Base-by-base conservation (phyloP, 92 coral and sea anemone species). In the Montipora capitata region DNA sequence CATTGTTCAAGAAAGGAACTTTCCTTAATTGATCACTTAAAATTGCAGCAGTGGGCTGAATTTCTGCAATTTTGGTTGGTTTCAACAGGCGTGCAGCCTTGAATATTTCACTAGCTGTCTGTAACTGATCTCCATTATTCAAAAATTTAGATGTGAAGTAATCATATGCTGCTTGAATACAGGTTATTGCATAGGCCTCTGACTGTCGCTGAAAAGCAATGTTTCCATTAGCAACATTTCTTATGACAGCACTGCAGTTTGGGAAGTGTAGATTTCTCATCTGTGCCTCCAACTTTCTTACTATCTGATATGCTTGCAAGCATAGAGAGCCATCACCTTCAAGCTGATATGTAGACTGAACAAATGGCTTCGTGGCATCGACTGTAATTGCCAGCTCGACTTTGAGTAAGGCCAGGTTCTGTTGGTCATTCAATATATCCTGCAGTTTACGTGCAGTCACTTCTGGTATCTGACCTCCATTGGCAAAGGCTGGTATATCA, bases 21-120 rank as follows among this genome's bases (percentile, higher is more conserved):
- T 84, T 74, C 82, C 78, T 77, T 68, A 86, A 66, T 68, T 86
- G 90, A 40, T 51, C 84, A 77, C 79, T 86, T 66, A 77, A 66
- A 68, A 66, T 68, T 76, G 78, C 84, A 86, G 79, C 90, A 86
- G 84, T 86, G 67, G 90, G 90, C 90, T 86, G 90, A 78, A 86
- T 77, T 86, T 86, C 73, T 16, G 56, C 72, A 40, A 78, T 20
- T 78, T 39, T 86, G 72, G 5, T 14, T 78, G 85, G 90, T 80
- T 78, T 86, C 85, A 86, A 86, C 79, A 78, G 85, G 78, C 90
- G 57, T 84, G 74, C 57, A 71, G 76, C 58, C 76, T 71, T 71
- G 57, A 71, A 43, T 71, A 71, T 71, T 71, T 71, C 76, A 71
- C 63, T 65, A 73, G 81, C 81, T 83, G 74, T 64, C 74, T 58